Percentiles rank a stretch among this genome's conserved stretches.
Conservation (phyloP, 1,140 invertebrate species). For the Zaprionus kolodkinae region DNA sequence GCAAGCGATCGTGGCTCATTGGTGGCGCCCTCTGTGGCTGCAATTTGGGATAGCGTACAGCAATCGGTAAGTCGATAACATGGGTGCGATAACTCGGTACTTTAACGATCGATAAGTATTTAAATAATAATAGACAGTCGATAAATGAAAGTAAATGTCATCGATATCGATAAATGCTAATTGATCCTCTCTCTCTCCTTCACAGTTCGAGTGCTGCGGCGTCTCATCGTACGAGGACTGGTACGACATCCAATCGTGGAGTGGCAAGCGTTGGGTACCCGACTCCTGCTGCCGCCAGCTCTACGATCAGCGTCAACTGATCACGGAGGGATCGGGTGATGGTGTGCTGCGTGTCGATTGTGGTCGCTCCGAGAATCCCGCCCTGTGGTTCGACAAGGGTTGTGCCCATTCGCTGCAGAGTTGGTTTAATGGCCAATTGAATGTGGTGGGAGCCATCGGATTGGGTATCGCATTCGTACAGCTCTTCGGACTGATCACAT, state of each 20-base stretch:
- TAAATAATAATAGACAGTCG: neutral
- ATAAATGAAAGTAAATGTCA: too few species aligned
- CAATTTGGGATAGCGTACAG: conserved; percentile 91
- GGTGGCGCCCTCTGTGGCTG: conserved; percentile 86
- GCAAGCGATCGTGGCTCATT: conserved; percentile 85
- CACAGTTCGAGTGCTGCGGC: conserved; percentile 94
- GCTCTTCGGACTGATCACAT: conserved; percentile 90
- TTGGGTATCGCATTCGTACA: conserved; percentile 89
- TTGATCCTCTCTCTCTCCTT: neutral
- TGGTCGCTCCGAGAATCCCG: conserved; percentile 85
- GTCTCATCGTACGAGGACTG: conserved; percentile 92
- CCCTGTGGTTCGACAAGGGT: conserved; percentile 88
- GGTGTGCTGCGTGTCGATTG: conserved; percentile 72
- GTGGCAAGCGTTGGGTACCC: conserved; percentile 89
- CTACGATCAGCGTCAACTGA: conserved; percentile 80
- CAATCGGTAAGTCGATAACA: conserved; percentile 85
- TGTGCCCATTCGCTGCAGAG: conserved; percentile 88
- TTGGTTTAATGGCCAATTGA: conserved; percentile 89
- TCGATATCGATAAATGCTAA: neutral
- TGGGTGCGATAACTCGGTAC: neutral
- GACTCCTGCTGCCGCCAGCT: conserved; percentile 91
- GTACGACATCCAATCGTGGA: conserved; percentile 93
- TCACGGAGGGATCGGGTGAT: conserved; percentile 84
- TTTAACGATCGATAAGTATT: neutral
- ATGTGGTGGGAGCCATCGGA: conserved; percentile 89